Evolutionary conservation across 2,113 vertebrate species (phyloP).

Genomic region (Phasianus colchicus): DNA sequence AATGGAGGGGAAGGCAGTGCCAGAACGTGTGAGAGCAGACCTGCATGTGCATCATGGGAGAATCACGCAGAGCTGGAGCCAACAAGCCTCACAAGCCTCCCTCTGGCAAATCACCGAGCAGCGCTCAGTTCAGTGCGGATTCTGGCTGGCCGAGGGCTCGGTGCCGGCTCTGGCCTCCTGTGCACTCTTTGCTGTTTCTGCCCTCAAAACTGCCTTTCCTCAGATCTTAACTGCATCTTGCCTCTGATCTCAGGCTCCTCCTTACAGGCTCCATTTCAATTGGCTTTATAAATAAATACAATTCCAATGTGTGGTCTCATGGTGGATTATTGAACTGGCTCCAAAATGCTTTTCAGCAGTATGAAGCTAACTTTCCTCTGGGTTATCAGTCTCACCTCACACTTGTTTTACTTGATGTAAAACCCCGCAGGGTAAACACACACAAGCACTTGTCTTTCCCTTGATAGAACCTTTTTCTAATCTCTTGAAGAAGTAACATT

Average conservation of each 20-base stretch:
- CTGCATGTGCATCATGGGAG: background rate
- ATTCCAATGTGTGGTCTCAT: constrained; percentile 56
- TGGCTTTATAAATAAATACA: constrained; percentile 50
- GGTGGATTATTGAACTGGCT: constrained; percentile 32
- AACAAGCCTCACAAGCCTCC: background rate
- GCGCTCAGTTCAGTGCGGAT: background rate
- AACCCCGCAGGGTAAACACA: constrained; percentile 3
- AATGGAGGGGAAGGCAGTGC: fast-evolving
- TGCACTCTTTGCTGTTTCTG: background rate
- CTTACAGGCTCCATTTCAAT: constrained; percentile 26
- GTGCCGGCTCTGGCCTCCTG: background rate
- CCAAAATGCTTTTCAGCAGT: constrained; percentile 42
- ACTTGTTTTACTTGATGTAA: constrained; percentile 28
- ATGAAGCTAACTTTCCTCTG: constrained; percentile 20
- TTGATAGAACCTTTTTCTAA: constrained; percentile 16
- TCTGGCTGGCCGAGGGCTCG: background rate
- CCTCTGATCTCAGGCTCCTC: constrained; percentile 4
- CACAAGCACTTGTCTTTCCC: constrained; percentile 13
- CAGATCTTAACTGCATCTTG: background rate
- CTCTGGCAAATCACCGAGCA: background rate
- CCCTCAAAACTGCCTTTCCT: background rate
- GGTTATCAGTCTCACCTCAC: constrained; percentile 20
- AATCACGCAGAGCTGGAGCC: background rate
- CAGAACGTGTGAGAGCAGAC: background rate
- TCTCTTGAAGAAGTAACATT: constrained; percentile 14